Evolutionary conservation across 2,113 vertebrate species (phyloP).

Genomic region (Furnarius figulus): DNA sequence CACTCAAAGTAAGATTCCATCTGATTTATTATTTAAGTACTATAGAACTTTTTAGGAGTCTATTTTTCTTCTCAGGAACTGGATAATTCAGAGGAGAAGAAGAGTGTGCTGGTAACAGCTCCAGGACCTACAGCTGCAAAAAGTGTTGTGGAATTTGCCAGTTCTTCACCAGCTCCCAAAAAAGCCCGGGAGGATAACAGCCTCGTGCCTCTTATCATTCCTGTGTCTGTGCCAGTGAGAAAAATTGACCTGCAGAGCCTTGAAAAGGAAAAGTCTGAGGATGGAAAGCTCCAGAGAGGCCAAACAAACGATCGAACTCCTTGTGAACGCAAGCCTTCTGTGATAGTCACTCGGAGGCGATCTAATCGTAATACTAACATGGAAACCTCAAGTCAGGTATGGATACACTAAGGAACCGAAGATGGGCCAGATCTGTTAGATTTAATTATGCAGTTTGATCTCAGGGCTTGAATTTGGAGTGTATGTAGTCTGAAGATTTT

Average conservation of each 20-base stretch:
- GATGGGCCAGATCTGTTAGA: not conserved
- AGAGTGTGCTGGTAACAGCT: conserved; percentile 55
- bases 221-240: conserved; percentile 94
- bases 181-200: conserved; percentile 82
- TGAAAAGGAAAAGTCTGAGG: conserved; percentile 74
- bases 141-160: conserved; percentile 70
- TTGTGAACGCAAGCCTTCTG: conserved; percentile 86
- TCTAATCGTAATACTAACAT: conserved; percentile 83
- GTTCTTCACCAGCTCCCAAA: conserved; percentile 74
- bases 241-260: conserved; percentile 75
- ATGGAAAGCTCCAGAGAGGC: conserved; percentile 72
- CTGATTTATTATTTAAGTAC: not conserved
- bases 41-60: not conserved
- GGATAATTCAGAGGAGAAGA: conserved; percentile 71
- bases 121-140: conserved; percentile 58
- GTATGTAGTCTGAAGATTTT: not conserved
- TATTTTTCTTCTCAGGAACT: conserved; percentile 55
- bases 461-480: not conserved
- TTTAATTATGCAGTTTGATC: not conserved
- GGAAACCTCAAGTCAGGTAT: conserved; percentile 86
- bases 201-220: conserved; percentile 91
- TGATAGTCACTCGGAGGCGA: conserved; percentile 92
- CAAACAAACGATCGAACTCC: conserved; percentile 72
- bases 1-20: not conserved
- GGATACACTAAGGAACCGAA: not conserved